Conservation (phyloP, 2,113 vertebrate species). For the Psittacula cyanocephala region DNA sequence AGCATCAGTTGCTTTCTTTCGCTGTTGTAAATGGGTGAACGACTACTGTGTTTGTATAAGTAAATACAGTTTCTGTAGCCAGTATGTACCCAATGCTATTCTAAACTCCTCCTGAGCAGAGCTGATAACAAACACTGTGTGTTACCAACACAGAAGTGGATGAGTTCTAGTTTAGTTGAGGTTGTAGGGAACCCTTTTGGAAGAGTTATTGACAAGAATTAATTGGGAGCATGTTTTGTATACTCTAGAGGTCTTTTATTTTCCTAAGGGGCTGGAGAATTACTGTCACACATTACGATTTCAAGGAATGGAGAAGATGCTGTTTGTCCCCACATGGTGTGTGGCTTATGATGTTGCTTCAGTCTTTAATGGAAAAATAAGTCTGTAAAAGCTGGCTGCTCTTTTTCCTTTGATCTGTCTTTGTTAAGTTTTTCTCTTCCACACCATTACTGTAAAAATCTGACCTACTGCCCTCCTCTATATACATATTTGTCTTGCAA, state of each 20-base stretch:
- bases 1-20: background rate
- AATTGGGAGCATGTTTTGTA: background rate
- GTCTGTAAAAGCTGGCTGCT: background rate
- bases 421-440: background rate
- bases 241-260: background rate
- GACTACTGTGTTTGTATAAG: background rate
- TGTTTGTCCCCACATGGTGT: background rate
- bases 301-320: background rate
- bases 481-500: background rate
- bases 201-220: background rate
- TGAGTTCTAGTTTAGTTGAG: background rate
- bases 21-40: background rate
- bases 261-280: background rate
- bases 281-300: background rate
- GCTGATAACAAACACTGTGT: background rate
- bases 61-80: background rate
- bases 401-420: background rate
- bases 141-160: background rate
- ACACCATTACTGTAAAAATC: background rate
- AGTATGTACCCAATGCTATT: background rate
- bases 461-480: background rate
- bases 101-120: background rate
- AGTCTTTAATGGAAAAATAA: background rate
- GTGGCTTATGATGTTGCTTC: background rate
- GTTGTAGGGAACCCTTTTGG: background rate